phyloP scores from a whole-genome alignment of 2,113 vertebrate genomes.

The Coryphaenoides rupestris region DNA sequence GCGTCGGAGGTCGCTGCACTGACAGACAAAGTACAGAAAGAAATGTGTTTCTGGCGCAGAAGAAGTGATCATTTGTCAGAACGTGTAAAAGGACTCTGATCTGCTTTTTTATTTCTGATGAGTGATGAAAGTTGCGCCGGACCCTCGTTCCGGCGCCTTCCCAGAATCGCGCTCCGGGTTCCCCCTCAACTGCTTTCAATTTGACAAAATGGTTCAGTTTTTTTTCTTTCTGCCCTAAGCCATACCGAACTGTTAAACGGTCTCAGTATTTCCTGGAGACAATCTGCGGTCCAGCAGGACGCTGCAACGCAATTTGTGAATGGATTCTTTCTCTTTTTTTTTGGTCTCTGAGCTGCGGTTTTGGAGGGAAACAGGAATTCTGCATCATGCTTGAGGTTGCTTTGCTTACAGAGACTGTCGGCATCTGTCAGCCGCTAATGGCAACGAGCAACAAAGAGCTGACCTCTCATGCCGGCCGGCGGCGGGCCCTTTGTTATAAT shows the following conservation, averaged over 20 bases:
- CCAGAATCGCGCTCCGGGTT: no score
- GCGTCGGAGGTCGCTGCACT: no score
- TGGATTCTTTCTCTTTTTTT: slow-evolving; percentile 17
- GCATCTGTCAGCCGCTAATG: slow-evolving; percentile 32
- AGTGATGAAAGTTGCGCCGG: neutral
- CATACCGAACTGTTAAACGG: slow-evolving; percentile 8
- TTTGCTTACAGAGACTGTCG: slow-evolving; percentile 25
- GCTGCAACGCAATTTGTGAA: slow-evolving; percentile 50
- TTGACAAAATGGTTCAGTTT: slow-evolving; percentile 13
- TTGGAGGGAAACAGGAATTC: slow-evolving; percentile 36
- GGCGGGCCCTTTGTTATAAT: slow-evolving; percentile 51
- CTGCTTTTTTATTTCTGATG: neutral
- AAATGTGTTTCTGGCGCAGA: no score
- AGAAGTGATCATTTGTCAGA: no score
- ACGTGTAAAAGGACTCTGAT: no score
- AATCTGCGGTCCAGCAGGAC: slow-evolving; percentile 42
- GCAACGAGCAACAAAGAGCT: slow-evolving; percentile 51
- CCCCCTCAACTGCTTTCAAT: slow-evolving; percentile 38
- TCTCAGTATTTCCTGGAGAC: slow-evolving; percentile 37
- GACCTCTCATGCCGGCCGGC: slow-evolving; percentile 20
- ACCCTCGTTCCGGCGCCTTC: neutral
- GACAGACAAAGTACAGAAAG: no score
- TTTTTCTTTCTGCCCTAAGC: neutral
- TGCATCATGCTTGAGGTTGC: slow-evolving; percentile 41
- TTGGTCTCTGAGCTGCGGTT: slow-evolving; percentile 32